Percentiles rank a stretch among this genome's conserved stretches.
Evolutionary conservation across 2,888 invertebrate genomes (phyloP).

Genomic region (Harpalus rufipes): DNA sequence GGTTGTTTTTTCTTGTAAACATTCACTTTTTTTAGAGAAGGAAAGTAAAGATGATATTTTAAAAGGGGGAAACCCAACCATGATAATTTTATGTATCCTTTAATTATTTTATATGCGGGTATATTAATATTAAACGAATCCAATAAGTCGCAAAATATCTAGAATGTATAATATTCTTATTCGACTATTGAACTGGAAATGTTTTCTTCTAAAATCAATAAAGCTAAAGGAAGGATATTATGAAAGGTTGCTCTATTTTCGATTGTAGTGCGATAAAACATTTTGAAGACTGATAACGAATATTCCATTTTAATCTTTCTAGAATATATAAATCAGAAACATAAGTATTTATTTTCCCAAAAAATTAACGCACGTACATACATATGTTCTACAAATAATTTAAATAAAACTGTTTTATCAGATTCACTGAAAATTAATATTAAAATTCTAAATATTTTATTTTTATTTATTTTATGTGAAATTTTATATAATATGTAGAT

Average conservation of each 20-base stretch:
- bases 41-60: conserved; percentile 5
- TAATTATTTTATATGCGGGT: conserved; percentile 1
- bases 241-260: conserved; percentile 20
- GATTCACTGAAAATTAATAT: not conserved
- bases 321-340: not conserved
- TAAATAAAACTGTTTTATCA: not conserved
- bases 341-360: not conserved
- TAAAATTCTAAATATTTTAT: not conserved
- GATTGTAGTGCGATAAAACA: not conserved
- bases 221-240: not conserved
- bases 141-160: not conserved
- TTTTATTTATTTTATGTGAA: conserved; percentile 10
- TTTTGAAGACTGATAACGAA: conserved; percentile 11
- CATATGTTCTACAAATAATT: not conserved
- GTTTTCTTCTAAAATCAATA: conserved; percentile 18
- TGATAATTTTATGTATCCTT: conserved; percentile 15
- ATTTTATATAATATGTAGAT: not conserved
- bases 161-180: not conserved
- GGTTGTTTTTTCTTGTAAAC: conserved; percentile 23
- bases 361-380: not conserved
- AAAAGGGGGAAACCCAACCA: conserved; percentile 24
- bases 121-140: not conserved
- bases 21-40: conserved; percentile 5
- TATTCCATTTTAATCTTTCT: conserved; percentile 23
- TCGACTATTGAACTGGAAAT: not conserved